Evolutionary conservation across 2,797 vertebrate species (phyloP), one percentile per base, ranked within the genome.

Genomic region (Mustela erminea): DNA sequence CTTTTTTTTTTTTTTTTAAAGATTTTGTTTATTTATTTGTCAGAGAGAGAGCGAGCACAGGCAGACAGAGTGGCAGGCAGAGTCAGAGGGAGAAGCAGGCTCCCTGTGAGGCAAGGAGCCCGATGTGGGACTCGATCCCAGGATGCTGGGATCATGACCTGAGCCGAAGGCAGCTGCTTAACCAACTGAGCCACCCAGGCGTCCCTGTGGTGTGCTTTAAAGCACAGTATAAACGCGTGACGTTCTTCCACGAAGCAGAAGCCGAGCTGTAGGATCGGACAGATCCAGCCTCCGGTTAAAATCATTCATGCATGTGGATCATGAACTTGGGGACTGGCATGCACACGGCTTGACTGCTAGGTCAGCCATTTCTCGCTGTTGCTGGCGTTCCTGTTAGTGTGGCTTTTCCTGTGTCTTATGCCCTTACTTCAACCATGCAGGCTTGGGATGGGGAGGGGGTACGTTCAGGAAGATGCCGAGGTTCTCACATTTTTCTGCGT

Each of bases 341-440:
- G 1, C 38, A 10, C n/a, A 5, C 0, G 10, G 72, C n/a, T 58
- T 9, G 0, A 35, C 32, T n/a, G n/a, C 11, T 9, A n/a, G 72
- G 10, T 29, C 85, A 77, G 41, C 20, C 29, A 1, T 90, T 64
- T 84, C 74, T 82, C 8, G 3, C 1, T 11, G 46, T 21, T 41
- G 35, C 43, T 87, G 56, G 23, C 25, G 7, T 68, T 82, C 92
- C 80, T 8, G 3, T 43, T 12, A 32, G 56, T 25, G 15, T 27
- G 41, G 32, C 9, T 77, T 81, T 43, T 32, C 41, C 35, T 23
- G 35, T 29, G 9, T 25, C 75, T 93, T 62, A 11, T 18, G 35
- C 38, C 90, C 2, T 77, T 46, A 7, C 52, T 81, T 32, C 49
- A 78, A 66, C 10, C 18, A 29, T 64, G 7, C 5, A 0, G 10